A percentile compares a stretch with the other conserved stretches of the same genome.
Conservation (phyloP, 2,888 invertebrate species). For the Trichacis sp. region DNA sequence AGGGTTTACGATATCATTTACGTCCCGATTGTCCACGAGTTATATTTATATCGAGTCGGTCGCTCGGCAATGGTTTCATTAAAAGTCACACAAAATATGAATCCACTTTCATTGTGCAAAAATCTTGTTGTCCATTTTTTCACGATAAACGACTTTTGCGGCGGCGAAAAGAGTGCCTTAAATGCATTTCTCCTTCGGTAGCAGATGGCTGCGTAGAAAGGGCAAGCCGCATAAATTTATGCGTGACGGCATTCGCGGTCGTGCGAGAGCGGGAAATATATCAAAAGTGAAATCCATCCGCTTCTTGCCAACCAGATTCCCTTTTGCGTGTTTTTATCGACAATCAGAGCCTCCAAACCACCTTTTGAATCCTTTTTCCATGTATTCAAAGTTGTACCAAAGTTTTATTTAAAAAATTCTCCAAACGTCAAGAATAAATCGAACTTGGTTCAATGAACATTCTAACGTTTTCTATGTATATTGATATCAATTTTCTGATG, state of each 20-base stretch:
- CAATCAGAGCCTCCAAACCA: constrained; percentile 47
- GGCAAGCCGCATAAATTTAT: constrained; percentile 42
- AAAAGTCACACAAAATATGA: constrained; percentile 22
- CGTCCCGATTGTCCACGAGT: background rate
- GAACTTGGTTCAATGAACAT: too few relatives aligned
- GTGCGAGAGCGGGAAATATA: constrained; percentile 47
- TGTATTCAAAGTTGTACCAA: too few relatives aligned
- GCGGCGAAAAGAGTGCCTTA: constrained; percentile 25
- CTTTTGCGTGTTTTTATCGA: constrained; percentile 34
- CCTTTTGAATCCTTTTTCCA: constrained; percentile 15
- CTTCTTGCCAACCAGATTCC: constrained; percentile 26
- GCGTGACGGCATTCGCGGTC: constrained; percentile 42
- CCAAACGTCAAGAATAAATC: too few relatives aligned
- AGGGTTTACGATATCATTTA: background rate
- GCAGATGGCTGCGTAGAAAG: constrained; percentile 40
- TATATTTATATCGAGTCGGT: constrained; percentile 9
- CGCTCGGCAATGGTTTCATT: constrained; percentile 9
- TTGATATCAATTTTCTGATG: too few relatives aligned
- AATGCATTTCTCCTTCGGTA: constrained; percentile 40
- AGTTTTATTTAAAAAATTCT: too few relatives aligned
- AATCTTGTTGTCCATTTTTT: constrained; percentile 36
- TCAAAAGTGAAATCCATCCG: constrained; percentile 54
- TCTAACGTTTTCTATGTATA: too few relatives aligned
- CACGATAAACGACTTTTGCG: constrained; percentile 28
- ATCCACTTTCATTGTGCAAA: constrained; percentile 23